Conservation (phyloP, 2,113 vertebrate genomes). For the Chloropsis cyanopogon region DNA sequence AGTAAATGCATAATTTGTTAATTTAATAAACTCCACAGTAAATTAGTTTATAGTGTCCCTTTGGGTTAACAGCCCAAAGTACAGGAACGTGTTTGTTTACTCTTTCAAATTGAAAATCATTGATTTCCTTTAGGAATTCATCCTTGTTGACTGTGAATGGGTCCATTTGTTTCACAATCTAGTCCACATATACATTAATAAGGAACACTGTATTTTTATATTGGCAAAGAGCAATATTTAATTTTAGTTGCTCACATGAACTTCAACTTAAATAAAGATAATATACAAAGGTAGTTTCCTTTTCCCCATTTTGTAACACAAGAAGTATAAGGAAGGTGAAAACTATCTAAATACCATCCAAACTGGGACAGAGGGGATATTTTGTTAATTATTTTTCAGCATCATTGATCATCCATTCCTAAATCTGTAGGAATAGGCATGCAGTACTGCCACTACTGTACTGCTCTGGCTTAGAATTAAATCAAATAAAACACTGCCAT, state of each 20-base stretch:
- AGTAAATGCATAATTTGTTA: neutral
- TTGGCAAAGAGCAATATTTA: neutral
- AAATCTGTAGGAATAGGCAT: neutral
- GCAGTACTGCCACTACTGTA: neutral
- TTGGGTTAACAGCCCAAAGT: conserved; percentile 4
- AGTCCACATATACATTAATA: neutral
- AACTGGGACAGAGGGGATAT: neutral
- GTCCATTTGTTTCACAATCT: neutral
- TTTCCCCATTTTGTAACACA: neutral
- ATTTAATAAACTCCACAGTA: conserved; percentile 5
- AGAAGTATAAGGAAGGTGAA: neutral
- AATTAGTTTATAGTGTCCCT: conserved; percentile 7
- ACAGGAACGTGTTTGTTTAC: neutral
- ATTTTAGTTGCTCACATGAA: neutral
- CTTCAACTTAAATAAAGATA: neutral
- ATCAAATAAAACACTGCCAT: neutral
- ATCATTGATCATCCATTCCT: neutral
- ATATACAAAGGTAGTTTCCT: neutral
- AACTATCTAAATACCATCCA: neutral
- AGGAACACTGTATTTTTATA: neutral
- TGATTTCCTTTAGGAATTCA: conserved; percentile 52
- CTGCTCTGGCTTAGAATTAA: neutral
- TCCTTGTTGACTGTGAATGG: neutral
- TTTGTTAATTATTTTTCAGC: neutral
- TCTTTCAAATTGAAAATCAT: conserved; percentile 39